These are phyloP conservation scores for Pachymerium ferrugineum DNA, from an alignment of 2,888 invertebrate genomes.

Conservation along the genomic window DNA sequence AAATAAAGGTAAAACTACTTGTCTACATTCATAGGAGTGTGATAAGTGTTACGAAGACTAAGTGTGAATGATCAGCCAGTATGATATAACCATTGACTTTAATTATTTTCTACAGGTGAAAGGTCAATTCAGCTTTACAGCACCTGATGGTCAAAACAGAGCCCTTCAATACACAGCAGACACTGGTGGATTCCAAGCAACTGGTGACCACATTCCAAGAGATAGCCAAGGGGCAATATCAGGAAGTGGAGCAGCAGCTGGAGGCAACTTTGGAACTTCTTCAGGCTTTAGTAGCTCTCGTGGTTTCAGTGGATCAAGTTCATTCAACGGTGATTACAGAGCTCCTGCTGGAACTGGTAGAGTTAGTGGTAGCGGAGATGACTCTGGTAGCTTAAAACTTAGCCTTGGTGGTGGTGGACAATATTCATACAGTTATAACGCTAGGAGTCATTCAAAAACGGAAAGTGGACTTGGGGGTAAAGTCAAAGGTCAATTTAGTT, in stretches of 20 bases:
- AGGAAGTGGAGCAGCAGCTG: not conserved
- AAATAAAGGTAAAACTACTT: too few relatives aligned
- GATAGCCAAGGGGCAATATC: not conserved
- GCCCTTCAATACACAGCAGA: constrained; percentile 63
- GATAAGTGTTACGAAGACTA: too few relatives aligned
- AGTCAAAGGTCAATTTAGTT: not conserved
- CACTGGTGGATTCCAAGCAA: constrained; percentile 61
- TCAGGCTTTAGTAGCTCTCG: not conserved
- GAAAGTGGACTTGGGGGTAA: not conserved
- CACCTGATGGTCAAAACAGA: constrained; percentile 64
- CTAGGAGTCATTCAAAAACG: not conserved
- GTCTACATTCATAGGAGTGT: too few relatives aligned
- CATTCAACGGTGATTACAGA: too few relatives aligned
- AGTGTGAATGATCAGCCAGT: too few relatives aligned
- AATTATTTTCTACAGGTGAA: too few relatives aligned
- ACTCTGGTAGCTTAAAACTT: not conserved
- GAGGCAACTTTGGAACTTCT: not conserved
- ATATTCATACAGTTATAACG: not conserved
- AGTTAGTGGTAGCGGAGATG: not conserved
- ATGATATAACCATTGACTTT: too few relatives aligned
- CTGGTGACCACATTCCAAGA: constrained; percentile 41
- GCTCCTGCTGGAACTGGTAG: not conserved
- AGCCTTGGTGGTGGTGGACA: not conserved
- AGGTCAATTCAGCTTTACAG: constrained; percentile 53
- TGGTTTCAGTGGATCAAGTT: too few relatives aligned